A percentile compares a stretch with the other conserved stretches of the same genome.
phyloP scores from a whole-genome alignment of 2,113 vertebrate genomes.

The Sclerurus mexicanus region DNA sequence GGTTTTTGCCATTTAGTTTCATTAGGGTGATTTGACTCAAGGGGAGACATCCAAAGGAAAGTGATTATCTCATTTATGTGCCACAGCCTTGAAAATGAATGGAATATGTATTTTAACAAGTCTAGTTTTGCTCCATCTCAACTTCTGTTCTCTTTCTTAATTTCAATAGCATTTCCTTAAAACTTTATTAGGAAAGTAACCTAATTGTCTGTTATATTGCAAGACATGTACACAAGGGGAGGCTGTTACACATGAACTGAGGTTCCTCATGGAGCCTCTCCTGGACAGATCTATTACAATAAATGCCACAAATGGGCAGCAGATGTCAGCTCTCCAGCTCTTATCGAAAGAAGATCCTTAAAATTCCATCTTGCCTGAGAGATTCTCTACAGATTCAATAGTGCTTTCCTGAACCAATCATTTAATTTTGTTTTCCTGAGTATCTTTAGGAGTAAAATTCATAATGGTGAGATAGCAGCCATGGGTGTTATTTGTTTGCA shows the following conservation, averaged over 20 bases:
- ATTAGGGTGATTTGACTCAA: constrained; percentile 41
- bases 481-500: neutral
- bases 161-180: neutral
- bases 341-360: neutral
- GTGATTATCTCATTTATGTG: neutral
- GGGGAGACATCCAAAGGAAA: constrained; percentile 14
- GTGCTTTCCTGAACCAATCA: neutral
- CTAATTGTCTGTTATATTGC: neutral
- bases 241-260: neutral
- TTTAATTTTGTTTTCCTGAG: constrained; percentile 18
- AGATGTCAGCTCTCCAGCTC: constrained; percentile 45
- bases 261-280: neutral
- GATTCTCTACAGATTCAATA: neutral
- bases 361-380: constrained; percentile 9
- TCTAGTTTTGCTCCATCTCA: neutral
- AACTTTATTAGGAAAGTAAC: neutral
- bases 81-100: neutral
- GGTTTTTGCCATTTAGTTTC: constrained; percentile 10
- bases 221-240: neutral
- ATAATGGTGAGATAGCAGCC: neutral
- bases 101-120: rapidly evolving
- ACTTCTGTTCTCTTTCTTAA: neutral
- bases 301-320: constrained; percentile 19
- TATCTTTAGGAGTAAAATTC: constrained; percentile 5
- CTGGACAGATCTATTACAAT: neutral